Evolutionary conservation across 2,888 invertebrate species (phyloP).

Genomic region (Geophilus truncorum): DNA sequence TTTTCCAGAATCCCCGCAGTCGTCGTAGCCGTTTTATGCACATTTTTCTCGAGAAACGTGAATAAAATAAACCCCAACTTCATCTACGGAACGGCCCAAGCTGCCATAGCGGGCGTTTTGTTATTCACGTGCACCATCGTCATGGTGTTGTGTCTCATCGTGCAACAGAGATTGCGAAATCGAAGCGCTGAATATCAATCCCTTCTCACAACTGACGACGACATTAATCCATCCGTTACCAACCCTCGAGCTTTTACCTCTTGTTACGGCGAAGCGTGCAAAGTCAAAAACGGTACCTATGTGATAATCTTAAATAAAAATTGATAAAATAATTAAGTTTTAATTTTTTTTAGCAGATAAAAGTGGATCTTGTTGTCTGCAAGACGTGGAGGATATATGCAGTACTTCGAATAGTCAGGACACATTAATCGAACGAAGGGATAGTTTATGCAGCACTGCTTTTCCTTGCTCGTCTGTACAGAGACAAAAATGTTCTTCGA

Average conservation of each 20-base stretch:
- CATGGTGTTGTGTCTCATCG: neutral
- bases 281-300: neutral
- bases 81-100: neutral
- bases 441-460: neutral
- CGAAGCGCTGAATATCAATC: neutral
- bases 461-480: neutral
- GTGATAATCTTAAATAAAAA: too few relatives aligned
- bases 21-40: neutral
- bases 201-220: neutral
- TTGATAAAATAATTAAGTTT: too few relatives aligned
- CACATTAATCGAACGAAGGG: neutral
- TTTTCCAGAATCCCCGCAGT: neutral
- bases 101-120: neutral
- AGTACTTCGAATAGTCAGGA: neutral
- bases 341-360: too few relatives aligned
- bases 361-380: neutral
- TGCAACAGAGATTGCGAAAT: neutral
- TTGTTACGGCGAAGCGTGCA: neutral
- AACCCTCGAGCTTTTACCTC: neutral
- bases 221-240: neutral
- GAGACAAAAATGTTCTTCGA: neutral
- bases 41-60: neutral
- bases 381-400: neutral
- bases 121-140: neutral
- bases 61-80: neutral